phyloP scores from a whole-genome alignment of 1,140 invertebrate species.

The Anastrepha obliqua region DNA sequence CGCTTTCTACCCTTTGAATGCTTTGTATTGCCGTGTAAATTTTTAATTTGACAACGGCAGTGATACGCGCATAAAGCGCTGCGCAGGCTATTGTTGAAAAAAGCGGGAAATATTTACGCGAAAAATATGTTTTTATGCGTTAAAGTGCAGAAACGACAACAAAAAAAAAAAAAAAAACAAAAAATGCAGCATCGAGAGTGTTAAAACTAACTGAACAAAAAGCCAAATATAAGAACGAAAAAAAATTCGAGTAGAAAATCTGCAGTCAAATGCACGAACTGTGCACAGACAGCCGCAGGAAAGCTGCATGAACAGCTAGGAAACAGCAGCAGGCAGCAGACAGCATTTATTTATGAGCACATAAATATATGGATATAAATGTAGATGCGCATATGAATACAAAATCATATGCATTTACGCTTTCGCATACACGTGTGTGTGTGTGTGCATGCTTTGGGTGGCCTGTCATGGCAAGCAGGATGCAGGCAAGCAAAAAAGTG shows the following conservation, averaged over 20 bases:
- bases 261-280: neutral
- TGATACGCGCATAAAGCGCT: neutral
- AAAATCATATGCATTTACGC: constrained; percentile 22
- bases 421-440: neutral
- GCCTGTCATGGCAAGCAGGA: neutral
- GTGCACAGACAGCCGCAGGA: constrained; percentile 14
- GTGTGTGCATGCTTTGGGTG: neutral
- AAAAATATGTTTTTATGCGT: constrained; percentile 15
- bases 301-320: neutral
- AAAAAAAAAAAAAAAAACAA: neutral
- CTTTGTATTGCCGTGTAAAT: neutral
- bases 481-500: constrained; percentile 33
- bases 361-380: neutral
- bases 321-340: neutral
- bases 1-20: neutral
- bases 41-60: constrained; percentile 6
- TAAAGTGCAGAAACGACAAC: neutral
- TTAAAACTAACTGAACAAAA: neutral
- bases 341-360: constrained; percentile 13
- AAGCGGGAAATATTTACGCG: neutral
- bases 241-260: constrained; percentile 2
- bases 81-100: neutral
- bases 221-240: neutral
- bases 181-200: neutral
- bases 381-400: neutral